Conservation (phyloP, 1,140 invertebrate species). For the Zelostemma sp. region DNA sequence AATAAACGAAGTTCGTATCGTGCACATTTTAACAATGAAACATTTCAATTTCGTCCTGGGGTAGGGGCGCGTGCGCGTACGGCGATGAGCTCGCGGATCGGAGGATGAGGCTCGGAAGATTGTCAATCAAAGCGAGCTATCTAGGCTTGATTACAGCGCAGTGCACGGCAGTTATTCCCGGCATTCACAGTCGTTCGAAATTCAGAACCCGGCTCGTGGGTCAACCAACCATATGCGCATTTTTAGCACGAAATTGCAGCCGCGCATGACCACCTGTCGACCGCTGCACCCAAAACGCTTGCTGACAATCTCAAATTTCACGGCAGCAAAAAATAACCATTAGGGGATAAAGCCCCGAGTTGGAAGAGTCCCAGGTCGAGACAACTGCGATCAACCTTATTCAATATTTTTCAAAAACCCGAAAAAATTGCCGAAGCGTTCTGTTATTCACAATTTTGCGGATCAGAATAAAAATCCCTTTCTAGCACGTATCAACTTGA, state of each 20-base stretch:
- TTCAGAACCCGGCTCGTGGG: conserved; percentile 14
- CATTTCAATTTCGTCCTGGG: no score
- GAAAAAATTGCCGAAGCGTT: no score
- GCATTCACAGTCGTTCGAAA: conserved; percentile 29
- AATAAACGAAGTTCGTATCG: no score
- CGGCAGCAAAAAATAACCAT: conserved; percentile 18
- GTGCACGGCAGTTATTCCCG: conserved; percentile 30
- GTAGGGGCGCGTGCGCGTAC: no score
- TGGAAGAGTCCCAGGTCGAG: no score
- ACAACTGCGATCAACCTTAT: no score
- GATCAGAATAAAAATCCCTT: no score
- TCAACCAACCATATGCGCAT: conserved; percentile 23
- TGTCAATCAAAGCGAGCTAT: conserved; percentile 63
- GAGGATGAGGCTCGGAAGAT: conserved; percentile 54
- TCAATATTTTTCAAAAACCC: no score
- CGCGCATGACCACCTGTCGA: conserved; percentile 17
- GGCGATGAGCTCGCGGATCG: conserved; percentile 12
- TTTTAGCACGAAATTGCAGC: conserved; percentile 30
- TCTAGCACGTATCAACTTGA: not conserved
- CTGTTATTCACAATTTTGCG: no score
- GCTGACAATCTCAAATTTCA: conserved; percentile 20
- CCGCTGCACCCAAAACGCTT: conserved; percentile 15
- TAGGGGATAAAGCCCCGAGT: no score
- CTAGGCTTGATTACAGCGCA: conserved; percentile 60
- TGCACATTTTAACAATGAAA: no score